Evolutionary conservation across 2,888 invertebrate genomes (phyloP), one percentile per base, ranked within the genome.

Genomic region (Parasteatoda lunata): DNA sequence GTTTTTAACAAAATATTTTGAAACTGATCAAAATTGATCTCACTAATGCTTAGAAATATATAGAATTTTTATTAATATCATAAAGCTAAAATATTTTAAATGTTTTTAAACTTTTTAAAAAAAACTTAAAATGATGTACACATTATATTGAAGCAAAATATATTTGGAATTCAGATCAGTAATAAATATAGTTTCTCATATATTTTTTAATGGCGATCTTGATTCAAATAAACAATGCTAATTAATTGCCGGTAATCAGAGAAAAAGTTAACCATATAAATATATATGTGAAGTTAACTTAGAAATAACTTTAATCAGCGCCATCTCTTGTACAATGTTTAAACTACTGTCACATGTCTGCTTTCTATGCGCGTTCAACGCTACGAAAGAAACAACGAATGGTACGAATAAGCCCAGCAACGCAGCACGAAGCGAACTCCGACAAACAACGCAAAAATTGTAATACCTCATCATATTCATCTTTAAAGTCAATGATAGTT

Each of bases 401-500:
- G 80, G 75, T 45, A 84, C 71, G 79, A 80, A 73, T 72, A 88
- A 73, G 77, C 72, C n/a, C 64, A 88, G 72, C 81, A 85, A 86
- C 83, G 79, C 79, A 73, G 59, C 73, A 88, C 77, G 71, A 86
- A 78, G 76, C 70, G 77, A 88, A 87, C 65, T 75, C 73, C 66
- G 49, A 81, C 75, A 77, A 84, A 88, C 77, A 87, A 81, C 86
- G 77, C 86, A 81, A 78, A 84, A 71, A 68, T 91, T 90, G 90
- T 92, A 92, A 94, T 95, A 96, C 96, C 96, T 96, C 96, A 93
- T 96, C 96, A 92, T 95, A 94, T 93, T 97, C 96, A 94, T 96
- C 96, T 95, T 95, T 96, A 94, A 95, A 95, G 94, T 96, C 96
- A 92, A 96, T 95, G 92, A 82, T 69, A 68, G 86, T 89, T 66